These are phyloP conservation scores for Chrysocyon brachyurus DNA, from an alignment of 2,797 vertebrate genomes.

Conservation along the genomic window DNA sequence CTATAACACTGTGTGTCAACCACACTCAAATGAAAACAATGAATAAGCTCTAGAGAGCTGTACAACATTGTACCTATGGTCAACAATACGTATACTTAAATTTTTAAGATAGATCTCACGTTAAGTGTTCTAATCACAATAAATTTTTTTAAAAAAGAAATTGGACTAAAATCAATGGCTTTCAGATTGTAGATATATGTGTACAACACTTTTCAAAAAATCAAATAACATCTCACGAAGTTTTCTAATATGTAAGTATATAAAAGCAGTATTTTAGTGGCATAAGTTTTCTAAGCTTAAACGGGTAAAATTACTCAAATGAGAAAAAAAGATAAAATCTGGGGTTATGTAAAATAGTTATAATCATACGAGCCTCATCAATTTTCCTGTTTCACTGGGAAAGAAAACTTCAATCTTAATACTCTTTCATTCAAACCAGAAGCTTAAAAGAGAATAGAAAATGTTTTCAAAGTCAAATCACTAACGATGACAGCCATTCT, in stretches of 20 bases:
- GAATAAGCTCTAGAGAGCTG: neutral
- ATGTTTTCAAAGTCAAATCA: neutral
- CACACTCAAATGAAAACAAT: neutral
- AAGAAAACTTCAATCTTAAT: neutral
- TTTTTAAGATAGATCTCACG: neutral
- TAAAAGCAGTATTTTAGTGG: conserved; percentile 9
- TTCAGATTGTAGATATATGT: neutral
- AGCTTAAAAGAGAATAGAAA: conserved; percentile 2
- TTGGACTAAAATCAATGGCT: neutral
- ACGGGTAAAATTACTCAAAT: neutral
- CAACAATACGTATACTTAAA: neutral
- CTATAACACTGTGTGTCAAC: neutral
- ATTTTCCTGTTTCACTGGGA: neutral
- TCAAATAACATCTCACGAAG: neutral
- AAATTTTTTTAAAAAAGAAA: neutral
- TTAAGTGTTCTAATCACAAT: neutral
- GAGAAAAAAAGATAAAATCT: neutral
- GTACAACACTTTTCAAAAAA: neutral
- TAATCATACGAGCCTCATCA: neutral
- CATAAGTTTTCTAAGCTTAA: neutral
- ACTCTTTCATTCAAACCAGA: neutral
- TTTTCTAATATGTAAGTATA: neutral
- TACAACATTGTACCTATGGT: neutral
- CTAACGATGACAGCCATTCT: neutral
- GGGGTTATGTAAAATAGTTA: neutral